phyloP scores from a whole-genome alignment of 2,888 invertebrate genomes.

The Coecobrya sp. region DNA sequence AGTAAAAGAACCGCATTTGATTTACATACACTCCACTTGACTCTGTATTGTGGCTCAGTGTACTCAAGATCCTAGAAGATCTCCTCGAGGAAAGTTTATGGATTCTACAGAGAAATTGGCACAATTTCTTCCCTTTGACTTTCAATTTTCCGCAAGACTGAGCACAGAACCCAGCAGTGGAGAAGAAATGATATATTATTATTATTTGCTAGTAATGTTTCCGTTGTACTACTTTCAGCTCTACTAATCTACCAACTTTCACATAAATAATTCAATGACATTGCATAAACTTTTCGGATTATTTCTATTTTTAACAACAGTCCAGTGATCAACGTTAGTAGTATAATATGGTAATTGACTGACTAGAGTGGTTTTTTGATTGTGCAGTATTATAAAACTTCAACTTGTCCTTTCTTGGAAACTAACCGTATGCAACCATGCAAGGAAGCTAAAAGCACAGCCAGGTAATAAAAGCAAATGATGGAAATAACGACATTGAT shows the following conservation, averaged over 20 bases:
- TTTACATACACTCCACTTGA: neutral
- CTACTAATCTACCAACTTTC: neutral
- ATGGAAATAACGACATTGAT: slow-evolving; percentile 10
- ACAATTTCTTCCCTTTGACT: slow-evolving; percentile 37
- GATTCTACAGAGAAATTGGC: slow-evolving; percentile 5
- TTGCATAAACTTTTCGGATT: neutral
- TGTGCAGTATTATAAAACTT: neutral
- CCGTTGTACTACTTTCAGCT: neutral
- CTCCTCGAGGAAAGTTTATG: neutral
- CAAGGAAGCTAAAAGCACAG: neutral
- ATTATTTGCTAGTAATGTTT: no score
- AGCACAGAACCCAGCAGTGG: neutral
- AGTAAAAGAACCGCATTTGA: neutral
- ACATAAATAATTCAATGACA: neutral
- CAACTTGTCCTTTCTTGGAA: neutral
- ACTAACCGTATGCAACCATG: neutral
- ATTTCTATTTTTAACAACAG: neutral
- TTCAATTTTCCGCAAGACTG: slow-evolving; percentile 36
- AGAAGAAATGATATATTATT: slow-evolving; percentile 23
- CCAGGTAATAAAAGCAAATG: neutral
- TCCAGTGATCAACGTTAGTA: neutral
- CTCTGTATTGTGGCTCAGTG: neutral
- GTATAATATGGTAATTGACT: neutral
- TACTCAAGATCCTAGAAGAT: neutral
- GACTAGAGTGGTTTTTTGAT: neutral